phyloP scores from a whole-genome alignment of 2,113 vertebrate species.

The Rattus norvegicus region DNA sequence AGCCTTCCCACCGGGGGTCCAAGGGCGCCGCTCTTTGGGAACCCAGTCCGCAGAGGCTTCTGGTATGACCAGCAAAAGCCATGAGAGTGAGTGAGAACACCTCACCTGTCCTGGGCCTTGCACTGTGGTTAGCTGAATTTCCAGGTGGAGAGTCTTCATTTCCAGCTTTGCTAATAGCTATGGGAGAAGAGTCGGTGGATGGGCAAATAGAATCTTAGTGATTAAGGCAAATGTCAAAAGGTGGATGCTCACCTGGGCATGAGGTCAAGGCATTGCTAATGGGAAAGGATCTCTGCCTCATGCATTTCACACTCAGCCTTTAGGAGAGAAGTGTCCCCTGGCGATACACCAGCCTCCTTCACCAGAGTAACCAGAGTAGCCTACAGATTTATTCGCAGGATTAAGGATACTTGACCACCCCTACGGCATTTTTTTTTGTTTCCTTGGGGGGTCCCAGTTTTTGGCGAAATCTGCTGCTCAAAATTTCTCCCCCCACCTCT shows the following conservation, averaged over 20 bases:
- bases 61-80: not conserved
- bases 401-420: not conserved
- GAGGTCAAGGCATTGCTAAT: conserved; percentile 26
- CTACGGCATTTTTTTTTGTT: not conserved
- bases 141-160: not conserved
- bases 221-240: conserved; percentile 31
- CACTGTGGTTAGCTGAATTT: conserved; percentile 24
- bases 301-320: not conserved
- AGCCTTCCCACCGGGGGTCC: not conserved
- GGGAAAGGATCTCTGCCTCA: not conserved
- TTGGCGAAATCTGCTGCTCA: conserved; percentile 38
- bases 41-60: not conserved
- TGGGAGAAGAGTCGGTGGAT: not conserved
- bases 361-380: not conserved
- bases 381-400: not conserved
- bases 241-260: not conserved
- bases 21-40: not conserved
- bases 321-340: not conserved
- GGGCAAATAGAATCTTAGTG: conserved; percentile 2
- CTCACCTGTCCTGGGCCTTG: not conserved
- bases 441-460: not conserved
- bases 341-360: not conserved
- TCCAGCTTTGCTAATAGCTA: not conserved
- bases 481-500: not conserved
- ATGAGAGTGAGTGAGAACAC: not conserved